Evolutionary conservation across 2,888 invertebrate genomes (phyloP).

Genomic region (Schizotus pectinicornis): DNA sequence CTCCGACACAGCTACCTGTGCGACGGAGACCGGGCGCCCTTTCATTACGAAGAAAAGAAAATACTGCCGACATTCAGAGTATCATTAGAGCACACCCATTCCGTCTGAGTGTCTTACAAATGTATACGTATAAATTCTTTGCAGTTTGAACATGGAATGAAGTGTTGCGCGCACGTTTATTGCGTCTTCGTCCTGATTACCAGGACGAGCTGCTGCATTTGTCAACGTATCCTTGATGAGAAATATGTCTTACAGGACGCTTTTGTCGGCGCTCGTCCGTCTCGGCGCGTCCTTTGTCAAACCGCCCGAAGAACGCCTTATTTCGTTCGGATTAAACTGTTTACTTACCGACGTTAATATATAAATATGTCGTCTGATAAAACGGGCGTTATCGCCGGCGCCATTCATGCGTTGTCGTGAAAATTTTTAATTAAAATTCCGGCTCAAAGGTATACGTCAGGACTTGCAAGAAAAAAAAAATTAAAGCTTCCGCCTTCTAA

Average conservation of each 20-base stretch:
- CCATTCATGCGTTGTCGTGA: too few species aligned
- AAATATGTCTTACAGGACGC: slow-evolving; percentile 34
- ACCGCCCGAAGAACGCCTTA: slow-evolving; percentile 21
- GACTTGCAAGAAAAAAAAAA: too few species aligned
- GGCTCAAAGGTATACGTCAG: too few species aligned
- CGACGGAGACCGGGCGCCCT: slow-evolving; percentile 6
- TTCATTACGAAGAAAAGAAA: slow-evolving; percentile 30
- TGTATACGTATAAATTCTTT: slow-evolving; percentile 50
- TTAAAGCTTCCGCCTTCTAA: not conserved
- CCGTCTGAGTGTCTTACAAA: slow-evolving; percentile 46
- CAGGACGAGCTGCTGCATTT: slow-evolving; percentile 43
- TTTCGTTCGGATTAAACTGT: slow-evolving; percentile 22
- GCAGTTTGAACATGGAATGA: slow-evolving; percentile 46
- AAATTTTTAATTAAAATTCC: too few species aligned
- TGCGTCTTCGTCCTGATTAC: slow-evolving; percentile 46
- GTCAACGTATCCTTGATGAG: slow-evolving; percentile 45
- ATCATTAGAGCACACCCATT: slow-evolving; percentile 45
- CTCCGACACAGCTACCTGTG: too few species aligned
- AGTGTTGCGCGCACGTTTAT: slow-evolving; percentile 45
- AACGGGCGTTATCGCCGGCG: not conserved
- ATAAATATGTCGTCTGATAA: slow-evolving; percentile 12
- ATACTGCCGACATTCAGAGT: slow-evolving; percentile 34
- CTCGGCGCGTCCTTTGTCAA: slow-evolving; percentile 19
- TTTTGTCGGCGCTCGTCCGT: slow-evolving; percentile 22
- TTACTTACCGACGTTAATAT: slow-evolving; percentile 20